Percentiles rank a stretch among this genome's conserved stretches.
These are phyloP conservation scores for Scaptomyza graminum DNA, from an alignment of 1,140 invertebrate genomes.

Conservation along the genomic window DNA sequence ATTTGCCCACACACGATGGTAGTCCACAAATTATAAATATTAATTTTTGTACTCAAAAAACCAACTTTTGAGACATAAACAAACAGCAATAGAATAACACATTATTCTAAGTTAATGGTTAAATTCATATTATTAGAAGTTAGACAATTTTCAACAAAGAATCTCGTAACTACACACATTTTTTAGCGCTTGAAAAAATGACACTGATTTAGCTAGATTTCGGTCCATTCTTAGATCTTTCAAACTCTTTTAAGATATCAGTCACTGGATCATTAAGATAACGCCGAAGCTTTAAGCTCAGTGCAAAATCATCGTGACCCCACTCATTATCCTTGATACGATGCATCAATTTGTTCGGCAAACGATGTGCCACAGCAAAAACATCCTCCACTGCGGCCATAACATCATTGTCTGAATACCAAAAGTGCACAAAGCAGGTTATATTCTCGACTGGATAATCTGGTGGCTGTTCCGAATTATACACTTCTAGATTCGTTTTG, in stretches of 20 bases:
- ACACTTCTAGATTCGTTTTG: slow-evolving; percentile 83
- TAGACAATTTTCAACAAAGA: too few species aligned
- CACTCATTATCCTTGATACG: slow-evolving; percentile 85
- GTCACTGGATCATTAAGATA: slow-evolving; percentile 66
- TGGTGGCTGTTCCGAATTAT: slow-evolving; percentile 84
- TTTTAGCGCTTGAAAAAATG: background rate
- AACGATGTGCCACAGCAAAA: slow-evolving; percentile 76
- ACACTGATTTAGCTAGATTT: background rate
- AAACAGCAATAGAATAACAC: too few species aligned
- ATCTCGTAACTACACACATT: background rate
- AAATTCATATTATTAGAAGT: too few species aligned
- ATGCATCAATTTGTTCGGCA: slow-evolving; percentile 83
- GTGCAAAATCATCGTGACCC: slow-evolving; percentile 87
- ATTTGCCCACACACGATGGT: background rate
- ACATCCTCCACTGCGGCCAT: slow-evolving; percentile 87
- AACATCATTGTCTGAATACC: slow-evolving; percentile 86
- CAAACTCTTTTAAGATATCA: slow-evolving; percentile 54
- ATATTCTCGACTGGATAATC: slow-evolving; percentile 86
- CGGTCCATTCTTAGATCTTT: slow-evolving; percentile 6
- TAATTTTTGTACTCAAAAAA: background rate
- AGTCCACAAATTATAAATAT: too few species aligned
- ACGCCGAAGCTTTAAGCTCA: slow-evolving; percentile 40
- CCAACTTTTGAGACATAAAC: too few species aligned
- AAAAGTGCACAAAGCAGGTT: slow-evolving; percentile 85
- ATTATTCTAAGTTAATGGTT: too few species aligned